Conservation (phyloP, 35 echinoderm and acorn worm genomes). For the Ophiothrix spiculata region DNA sequence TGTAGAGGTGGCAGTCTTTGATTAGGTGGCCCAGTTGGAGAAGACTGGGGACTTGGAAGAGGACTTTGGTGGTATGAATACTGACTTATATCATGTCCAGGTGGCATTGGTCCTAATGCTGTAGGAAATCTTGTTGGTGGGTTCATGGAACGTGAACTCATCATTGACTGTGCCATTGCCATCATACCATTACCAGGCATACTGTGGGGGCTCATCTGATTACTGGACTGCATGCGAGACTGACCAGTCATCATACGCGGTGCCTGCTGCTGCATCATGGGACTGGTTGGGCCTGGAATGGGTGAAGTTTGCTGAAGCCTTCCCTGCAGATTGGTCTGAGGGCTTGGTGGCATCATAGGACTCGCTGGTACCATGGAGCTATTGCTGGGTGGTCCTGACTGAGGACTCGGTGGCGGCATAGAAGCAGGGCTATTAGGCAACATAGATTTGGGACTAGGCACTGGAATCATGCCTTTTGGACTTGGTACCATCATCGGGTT, state of each 20-base stretch:
- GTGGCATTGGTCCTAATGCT: background rate
- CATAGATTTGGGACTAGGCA: background rate
- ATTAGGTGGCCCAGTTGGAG: constrained; percentile 1
- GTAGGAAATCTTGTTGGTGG: background rate
- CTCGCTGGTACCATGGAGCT: background rate
- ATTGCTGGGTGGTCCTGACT: background rate
- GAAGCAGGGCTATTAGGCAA: background rate
- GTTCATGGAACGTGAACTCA: background rate
- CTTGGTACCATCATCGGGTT: background rate
- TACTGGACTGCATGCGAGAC: background rate
- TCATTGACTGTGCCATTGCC: background rate
- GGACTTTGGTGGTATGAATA: background rate
- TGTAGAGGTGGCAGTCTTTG: constrained; percentile 71
- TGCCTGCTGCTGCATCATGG: background rate
- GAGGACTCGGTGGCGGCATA: constrained; percentile 8
- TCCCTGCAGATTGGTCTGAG: background rate
- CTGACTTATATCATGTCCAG: background rate
- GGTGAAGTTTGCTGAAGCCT: background rate
- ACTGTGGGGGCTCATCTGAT: background rate
- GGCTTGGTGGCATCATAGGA: constrained; percentile 5
- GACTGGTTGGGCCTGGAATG: background rate
- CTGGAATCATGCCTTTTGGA: background rate
- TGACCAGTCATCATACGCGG: background rate
- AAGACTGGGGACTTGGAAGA: constrained; percentile 7
- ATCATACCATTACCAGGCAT: background rate